Evolutionary conservation across 1,140 invertebrate genomes (phyloP), one percentile per base, ranked within the genome.

Genomic region (Magallana ariakensis): DNA sequence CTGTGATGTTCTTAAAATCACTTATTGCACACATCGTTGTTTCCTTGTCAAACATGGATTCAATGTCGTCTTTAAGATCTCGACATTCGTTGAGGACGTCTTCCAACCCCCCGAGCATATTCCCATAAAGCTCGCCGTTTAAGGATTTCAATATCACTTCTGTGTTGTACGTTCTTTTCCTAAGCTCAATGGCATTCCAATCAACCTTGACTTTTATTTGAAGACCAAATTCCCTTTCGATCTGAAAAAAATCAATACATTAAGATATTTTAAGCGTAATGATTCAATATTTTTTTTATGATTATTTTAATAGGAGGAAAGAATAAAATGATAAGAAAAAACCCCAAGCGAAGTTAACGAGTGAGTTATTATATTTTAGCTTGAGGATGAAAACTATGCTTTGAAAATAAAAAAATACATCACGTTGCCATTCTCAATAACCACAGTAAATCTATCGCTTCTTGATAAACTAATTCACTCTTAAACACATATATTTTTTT

Each of bases 31-130:
- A 22, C 33, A 22, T 57, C 16, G 55, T 60, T 0, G 86, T 87
- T 8, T 87, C 60, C 8, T 84, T 54, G 33, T 87, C 83, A 62
- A 87, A 87, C 82, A 87, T 75, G 7, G 70, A 22, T 80, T 70
- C 80, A 46, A 87, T 87, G 57, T 83, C 82, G 8, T 75, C 33
- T 75, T 80, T 87, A 62, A 84, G 83, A 57, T 83, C 86, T 54
- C 10, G 55, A 13, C 81, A 83, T 13, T 87, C 81, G n/a, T 55
- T 16, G 13, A 87, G 26, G 16, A 75, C 62, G 33, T 83, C 86
- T 8, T 83, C 81, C 26, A 87, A 66, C 7, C 86, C 86, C 16
- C 81, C 86, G 5, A 87, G 60, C n/a, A 33, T 33, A 70, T 87
- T 87, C 9, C 56, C 55, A 5, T 70, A 83, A 53, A 81, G 60